Percentiles rank a stretch among this genome's conserved stretches.
phyloP scores from a whole-genome alignment of 2,888 invertebrate species.

The Calameuta filiformis region DNA sequence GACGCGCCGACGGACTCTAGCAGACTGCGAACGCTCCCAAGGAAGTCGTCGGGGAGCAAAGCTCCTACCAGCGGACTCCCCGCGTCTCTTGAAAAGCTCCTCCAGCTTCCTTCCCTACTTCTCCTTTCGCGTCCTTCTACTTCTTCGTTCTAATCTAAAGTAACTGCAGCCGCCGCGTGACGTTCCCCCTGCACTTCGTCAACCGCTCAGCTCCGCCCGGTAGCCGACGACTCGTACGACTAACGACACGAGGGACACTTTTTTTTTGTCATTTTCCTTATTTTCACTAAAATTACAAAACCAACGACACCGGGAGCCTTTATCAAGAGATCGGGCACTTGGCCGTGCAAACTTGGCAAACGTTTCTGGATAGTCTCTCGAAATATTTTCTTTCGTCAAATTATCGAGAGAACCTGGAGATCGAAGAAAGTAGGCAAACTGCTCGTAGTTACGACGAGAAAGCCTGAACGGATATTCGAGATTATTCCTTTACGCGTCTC shows the following conservation, averaged over 20 bases:
- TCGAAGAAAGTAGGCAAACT: background rate
- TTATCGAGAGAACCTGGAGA: background rate
- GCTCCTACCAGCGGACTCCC: background rate
- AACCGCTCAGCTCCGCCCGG: background rate
- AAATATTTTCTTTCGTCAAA: background rate
- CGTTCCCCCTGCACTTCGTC: background rate
- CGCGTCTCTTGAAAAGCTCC: background rate
- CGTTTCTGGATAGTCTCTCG: background rate
- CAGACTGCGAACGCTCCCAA: conserved; percentile 42
- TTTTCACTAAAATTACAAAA: background rate
- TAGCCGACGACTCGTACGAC: background rate
- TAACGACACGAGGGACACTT: background rate
- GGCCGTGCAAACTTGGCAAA: background rate
- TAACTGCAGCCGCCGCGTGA: background rate
- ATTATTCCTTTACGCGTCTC: background rate
- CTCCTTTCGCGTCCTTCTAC: conserved; percentile 29
- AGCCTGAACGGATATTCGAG: background rate
- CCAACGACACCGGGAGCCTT: background rate
- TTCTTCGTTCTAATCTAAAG: conserved; percentile 17
- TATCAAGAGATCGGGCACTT: background rate
- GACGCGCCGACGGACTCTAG: conserved; percentile 42
- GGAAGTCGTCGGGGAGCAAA: background rate
- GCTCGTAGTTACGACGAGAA: background rate
- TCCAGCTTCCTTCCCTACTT: conserved; percentile 17
- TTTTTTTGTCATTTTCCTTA: background rate